Evolutionary conservation across 1,140 invertebrate genomes (phyloP).

Genomic region (Pseudachorutes palmiensis): DNA sequence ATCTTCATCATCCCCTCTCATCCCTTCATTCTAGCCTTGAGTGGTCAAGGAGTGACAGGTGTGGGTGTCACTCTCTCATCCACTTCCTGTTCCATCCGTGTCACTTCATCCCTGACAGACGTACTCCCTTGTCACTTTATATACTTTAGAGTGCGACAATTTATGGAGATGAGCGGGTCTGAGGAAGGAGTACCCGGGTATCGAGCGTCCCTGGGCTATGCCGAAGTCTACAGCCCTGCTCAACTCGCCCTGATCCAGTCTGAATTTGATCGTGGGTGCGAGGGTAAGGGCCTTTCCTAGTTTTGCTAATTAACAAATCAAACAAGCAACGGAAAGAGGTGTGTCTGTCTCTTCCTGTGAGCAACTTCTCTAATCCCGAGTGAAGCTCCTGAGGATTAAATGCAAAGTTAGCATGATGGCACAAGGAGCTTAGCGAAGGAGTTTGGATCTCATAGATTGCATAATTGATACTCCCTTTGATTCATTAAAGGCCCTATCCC

Average conservation of each 20-base stretch:
- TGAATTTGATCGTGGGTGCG: conserved; percentile 5
- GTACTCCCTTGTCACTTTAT: too few relatives aligned
- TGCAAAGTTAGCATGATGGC: neutral
- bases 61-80: too few relatives aligned
- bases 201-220: neutral
- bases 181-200: neutral
- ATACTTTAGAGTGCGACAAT: too few relatives aligned
- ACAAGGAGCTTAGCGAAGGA: neutral
- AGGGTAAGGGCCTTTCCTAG: neutral
- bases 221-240: conserved; percentile 2
- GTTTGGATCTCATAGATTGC: neutral
- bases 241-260: neutral
- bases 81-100: too few relatives aligned
- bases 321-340: neutral
- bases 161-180: too few relatives aligned
- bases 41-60: too few relatives aligned
- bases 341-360: too few relatives aligned
- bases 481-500: too few relatives aligned
- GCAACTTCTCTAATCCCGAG: neutral
- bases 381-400: neutral
- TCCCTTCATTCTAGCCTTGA: too few relatives aligned
- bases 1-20: too few relatives aligned
- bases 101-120: too few relatives aligned
- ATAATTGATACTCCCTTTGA: too few relatives aligned
- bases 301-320: neutral